phyloP scores from a whole-genome alignment of 2,888 invertebrate species.

The Aphodius sticticus region DNA sequence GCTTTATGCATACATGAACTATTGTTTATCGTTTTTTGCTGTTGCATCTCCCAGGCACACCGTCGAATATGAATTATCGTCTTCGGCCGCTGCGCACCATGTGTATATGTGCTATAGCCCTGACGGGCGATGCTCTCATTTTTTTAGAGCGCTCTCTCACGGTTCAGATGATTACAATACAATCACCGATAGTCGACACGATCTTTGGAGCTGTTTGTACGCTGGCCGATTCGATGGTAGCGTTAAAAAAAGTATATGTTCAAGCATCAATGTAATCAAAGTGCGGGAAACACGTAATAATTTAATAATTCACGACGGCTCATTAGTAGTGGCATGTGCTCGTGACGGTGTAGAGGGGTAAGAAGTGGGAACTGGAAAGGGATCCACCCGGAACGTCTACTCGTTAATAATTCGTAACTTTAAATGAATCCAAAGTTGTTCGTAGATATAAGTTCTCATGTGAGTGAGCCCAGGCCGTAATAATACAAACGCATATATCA shows the following conservation, averaged over 20 bases:
- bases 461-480: conserved; percentile 48
- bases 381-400: conserved; percentile 51
- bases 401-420: conserved; percentile 59
- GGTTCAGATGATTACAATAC: conserved; percentile 4
- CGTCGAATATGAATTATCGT: conserved; percentile 57
- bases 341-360: neutral
- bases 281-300: neutral
- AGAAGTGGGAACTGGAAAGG: neutral
- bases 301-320: neutral
- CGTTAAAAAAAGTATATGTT: neutral
- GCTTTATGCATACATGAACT: conserved; percentile 51
- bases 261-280: neutral
- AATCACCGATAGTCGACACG: conserved; percentile 4
- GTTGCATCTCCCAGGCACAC: conserved; percentile 39
- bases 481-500: conserved; percentile 53
- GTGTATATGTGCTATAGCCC: conserved; percentile 4
- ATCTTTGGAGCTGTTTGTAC: neutral
- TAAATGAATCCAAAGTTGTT: conserved; percentile 56
- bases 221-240: neutral
- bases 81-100: conserved; percentile 15
- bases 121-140: neutral
- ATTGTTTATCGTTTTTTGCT: conserved; percentile 49
- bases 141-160: neutral
- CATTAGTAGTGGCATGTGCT: conserved; percentile 4
- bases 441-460: conserved; percentile 54